Evolutionary conservation across 2,113 vertebrate genomes (phyloP), one percentile per base, ranked within the genome.

Genomic region (Nansenia antarctica): DNA sequence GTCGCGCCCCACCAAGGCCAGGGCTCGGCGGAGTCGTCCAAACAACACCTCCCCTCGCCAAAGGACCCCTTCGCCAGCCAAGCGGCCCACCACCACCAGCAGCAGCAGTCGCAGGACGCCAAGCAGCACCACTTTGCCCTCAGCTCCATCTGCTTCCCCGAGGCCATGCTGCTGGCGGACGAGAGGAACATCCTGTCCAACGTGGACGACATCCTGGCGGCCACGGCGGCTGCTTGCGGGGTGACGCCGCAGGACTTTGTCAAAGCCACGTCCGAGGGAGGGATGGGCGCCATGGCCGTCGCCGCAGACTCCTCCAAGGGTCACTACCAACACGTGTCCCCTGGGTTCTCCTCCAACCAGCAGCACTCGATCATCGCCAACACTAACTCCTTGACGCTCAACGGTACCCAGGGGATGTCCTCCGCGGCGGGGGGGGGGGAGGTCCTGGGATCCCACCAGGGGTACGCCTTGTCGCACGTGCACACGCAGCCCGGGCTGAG

Each of bases 161-260:
- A 99, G 49, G 95, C 96, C 4, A 96, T 98, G 87, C 91, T 99
- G 8, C 94, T 99, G 47, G 91, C 87, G 4, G 98, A 99, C 80
- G 98, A 99, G 53, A 94, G 96, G 83, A 96, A 94, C 88, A 98
- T 99, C 85, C 89, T 99, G 68, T 98, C 97, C 79, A 98, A 97
- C 0, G 96, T 99, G 31, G 96, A 98, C 80, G 98, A 99, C 84
- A 98, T 99, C 59, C 90, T 99, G 63, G 96, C 98, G 83, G 97
- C 96, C 62, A 98, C 96, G 1, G 98, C 95, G 73, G 96, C 94
- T 59, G 96, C 95, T 54, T 98, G 97, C 85, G 96, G 95, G 1
- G 97, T 98, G 72, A 92, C 95, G 37, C 92, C 96, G 11, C 94
- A 97, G 82, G 96, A 99, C 81, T 98, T 98, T 91, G 93, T 93